phyloP scores from a whole-genome alignment of 1,140 invertebrate species.

The Medauroidea extradentata region DNA sequence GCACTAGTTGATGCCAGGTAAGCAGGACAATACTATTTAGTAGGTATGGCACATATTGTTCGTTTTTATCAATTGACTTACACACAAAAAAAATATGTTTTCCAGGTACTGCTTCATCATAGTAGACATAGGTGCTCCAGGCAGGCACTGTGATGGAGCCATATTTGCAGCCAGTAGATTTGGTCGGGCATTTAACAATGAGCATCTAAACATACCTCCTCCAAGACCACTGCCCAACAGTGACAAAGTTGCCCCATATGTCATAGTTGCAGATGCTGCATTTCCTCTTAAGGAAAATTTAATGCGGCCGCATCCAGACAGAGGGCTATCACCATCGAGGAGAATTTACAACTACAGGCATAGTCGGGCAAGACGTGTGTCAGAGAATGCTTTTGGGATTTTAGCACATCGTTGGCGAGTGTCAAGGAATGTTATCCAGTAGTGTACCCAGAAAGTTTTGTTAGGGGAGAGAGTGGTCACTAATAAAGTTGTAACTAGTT shows the following conservation, averaged over 20 bases:
- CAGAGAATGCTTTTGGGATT: conserved; percentile 16
- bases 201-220: conserved; percentile 24
- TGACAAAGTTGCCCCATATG: conserved; percentile 19
- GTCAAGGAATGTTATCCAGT: too few relatives aligned
- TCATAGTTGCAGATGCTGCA: conserved; percentile 41
- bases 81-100: background rate
- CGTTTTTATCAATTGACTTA: too few relatives aligned
- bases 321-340: conserved; percentile 30
- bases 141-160: conserved; percentile 37
- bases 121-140: conserved; percentile 41
- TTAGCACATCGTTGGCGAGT: too few relatives aligned
- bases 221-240: conserved; percentile 16
- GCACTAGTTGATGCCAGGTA: too few relatives aligned
- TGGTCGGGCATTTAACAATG: conserved; percentile 11
- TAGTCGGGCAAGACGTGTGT: conserved; percentile 35
- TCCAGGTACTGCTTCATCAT: conserved; percentile 40
- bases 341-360: conserved; percentile 46
- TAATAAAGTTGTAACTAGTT: too few relatives aligned
- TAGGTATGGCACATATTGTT: too few relatives aligned
- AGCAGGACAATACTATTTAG: too few relatives aligned
- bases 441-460: too few relatives aligned
- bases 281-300: conserved; percentile 42
- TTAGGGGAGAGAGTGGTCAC: too few relatives aligned
- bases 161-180: conserved; percentile 32
- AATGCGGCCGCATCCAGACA: conserved; percentile 43